Conservation (phyloP, 2,888 invertebrate genomes). For the Macrosiphum euphorbiae region DNA sequence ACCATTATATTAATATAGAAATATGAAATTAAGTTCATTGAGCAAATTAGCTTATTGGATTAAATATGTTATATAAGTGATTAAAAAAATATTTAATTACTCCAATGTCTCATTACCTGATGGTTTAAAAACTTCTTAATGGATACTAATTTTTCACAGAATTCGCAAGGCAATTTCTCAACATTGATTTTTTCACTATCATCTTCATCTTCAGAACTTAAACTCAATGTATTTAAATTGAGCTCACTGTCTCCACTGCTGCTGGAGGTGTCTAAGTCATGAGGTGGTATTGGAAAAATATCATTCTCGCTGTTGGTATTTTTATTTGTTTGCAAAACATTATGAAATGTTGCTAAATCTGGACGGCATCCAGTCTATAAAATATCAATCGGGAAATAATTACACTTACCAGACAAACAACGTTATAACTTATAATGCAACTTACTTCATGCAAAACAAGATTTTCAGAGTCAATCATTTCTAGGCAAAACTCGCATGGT, state of each 20-base stretch:
- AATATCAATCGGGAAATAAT: conserved; percentile 19
- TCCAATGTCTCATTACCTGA: conserved; percentile 29
- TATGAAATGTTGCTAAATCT: conserved; percentile 65
- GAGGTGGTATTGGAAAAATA: conserved; percentile 33
- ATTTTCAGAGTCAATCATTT: conserved; percentile 73
- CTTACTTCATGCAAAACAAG: conserved; percentile 73
- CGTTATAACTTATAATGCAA: not conserved
- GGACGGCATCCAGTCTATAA: conserved; percentile 65
- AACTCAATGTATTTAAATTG: conserved; percentile 54
- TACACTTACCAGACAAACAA: not conserved
- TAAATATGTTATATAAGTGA: not conserved
- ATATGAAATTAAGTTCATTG: not conserved
- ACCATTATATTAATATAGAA: not conserved
- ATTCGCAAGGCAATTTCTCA: conserved; percentile 67
- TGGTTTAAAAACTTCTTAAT: conserved; percentile 55
- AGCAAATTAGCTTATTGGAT: not conserved
- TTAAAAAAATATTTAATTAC: not conserved
- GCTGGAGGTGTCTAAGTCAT: conserved; percentile 37
- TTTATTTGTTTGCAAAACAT: conserved; percentile 45
- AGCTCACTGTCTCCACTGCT: conserved; percentile 56
- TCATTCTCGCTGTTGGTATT: conserved; percentile 7
- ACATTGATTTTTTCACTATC: conserved; percentile 51
- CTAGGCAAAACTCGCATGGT: conserved; percentile 75
- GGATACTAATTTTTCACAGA: conserved; percentile 67
- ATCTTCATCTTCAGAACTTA: conserved; percentile 56